Base-by-base conservation (phyloP, 2,888 invertebrate species). In the Celastrina argiolus region DNA sequence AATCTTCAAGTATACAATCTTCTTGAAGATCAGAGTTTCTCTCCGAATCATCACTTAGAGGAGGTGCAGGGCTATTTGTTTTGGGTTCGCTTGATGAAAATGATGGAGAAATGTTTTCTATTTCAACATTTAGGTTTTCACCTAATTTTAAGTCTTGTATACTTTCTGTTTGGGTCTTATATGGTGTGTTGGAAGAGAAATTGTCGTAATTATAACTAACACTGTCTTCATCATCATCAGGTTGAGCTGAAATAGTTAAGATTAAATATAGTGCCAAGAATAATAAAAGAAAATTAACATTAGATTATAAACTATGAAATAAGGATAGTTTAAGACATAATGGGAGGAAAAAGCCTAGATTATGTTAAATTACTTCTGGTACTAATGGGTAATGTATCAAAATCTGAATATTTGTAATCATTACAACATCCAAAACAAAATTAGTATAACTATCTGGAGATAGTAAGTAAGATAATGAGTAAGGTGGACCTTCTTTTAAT, bases 181-280 rank as follows among this genome's bases (percentile, higher is more conserved):
- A 82, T 69, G 81, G 76, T 71, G 77, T 80, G 69, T 78, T 87
- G 58, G 81, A 78, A 66, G 85, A 76, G 75, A 81, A 88, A 72
- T 78, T 81, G 67, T 81, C 81, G 78, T 82, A 90, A 69, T 82
- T 81, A 76, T 83, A 91, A 64, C 80, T 80, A 76, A 78, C 77
- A 64, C 69, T 72, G 61, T 79, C 79, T 58, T 86, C 86, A 68
- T 87, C 86, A 69, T 89, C 88, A 69, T 88, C 89, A 77, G 88
- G 88, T 68, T 91, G 88, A 69, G 87, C 91, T 91, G 79, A 66
- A 73, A 74, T n/a, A n/a, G n/a, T 26, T 22, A 36, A 10, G 56
- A 31, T 64, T 22, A 61, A 64, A 14, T 14, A 41, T 42, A 12
- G 42, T 5, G 1, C n/a, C n/a, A 1, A 41, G 2, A 18, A 45